Conservation (phyloP, 1,140 invertebrate genomes). For the Eupristina koningsbergeri region DNA sequence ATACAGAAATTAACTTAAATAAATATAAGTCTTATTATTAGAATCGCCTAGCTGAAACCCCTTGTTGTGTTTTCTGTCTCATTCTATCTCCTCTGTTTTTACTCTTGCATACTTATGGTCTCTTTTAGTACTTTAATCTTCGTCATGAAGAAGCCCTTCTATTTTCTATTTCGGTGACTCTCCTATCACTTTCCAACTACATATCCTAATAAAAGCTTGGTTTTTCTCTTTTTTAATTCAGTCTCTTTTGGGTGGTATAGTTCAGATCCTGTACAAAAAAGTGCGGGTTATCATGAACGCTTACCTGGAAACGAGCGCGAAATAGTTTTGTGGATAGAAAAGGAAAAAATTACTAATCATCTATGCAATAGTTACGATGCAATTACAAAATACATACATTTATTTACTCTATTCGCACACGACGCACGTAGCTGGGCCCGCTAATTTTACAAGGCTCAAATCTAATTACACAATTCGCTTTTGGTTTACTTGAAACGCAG, state of each 20-base stretch:
- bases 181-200: neutral
- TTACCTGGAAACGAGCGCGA: too few relatives aligned
- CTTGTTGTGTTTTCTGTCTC: neutral
- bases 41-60: slow-evolving; percentile 53
- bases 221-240: neutral
- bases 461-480: too few relatives aligned
- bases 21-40: slow-evolving; percentile 59
- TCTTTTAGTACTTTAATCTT: neutral
- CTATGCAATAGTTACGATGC: too few relatives aligned
- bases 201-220: neutral
- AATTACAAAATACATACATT: too few relatives aligned
- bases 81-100: too few relatives aligned
- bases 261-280: neutral
- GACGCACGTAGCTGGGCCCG: too few relatives aligned
- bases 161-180: slow-evolving; percentile 11
- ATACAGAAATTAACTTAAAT: too few relatives aligned
- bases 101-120: slow-evolving; percentile 26
- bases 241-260: neutral
- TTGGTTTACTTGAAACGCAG: too few relatives aligned
- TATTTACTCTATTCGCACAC: too few relatives aligned
- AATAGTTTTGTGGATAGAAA: too few relatives aligned
- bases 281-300: neutral
- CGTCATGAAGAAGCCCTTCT: neutral
- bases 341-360: too few relatives aligned
- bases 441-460: too few relatives aligned